Conservation (phyloP, 2,113 vertebrate species). For the Illadopsis cleaveri region DNA sequence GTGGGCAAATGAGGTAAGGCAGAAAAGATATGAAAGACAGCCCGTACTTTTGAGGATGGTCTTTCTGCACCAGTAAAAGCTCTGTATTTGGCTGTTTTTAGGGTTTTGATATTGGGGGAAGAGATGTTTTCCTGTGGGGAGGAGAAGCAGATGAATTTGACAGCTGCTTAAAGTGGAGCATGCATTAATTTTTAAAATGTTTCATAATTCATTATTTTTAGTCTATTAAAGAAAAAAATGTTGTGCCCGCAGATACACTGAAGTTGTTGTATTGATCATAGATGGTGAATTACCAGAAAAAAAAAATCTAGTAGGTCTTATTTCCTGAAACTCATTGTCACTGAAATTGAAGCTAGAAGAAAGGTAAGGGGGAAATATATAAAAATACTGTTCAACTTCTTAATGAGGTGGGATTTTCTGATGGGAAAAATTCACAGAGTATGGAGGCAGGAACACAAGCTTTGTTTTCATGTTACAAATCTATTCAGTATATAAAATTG, state of each 20-base stretch:
- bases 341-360: background rate
- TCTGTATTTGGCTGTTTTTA: background rate
- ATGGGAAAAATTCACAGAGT: background rate
- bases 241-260: background rate
- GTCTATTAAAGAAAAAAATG: background rate
- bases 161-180: conserved; percentile 69
- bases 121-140: background rate
- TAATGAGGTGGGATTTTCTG: conserved; percentile 1
- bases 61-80: background rate
- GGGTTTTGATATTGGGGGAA: background rate
- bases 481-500: background rate
- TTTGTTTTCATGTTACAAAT: background rate
- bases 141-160: conserved; percentile 64
- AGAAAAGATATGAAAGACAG: background rate
- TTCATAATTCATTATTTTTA: conserved; percentile 69
- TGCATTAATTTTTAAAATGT: conserved; percentile 73
- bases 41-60: background rate
- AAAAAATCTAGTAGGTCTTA: background rate
- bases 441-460: background rate
- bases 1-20: background rate
- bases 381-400: background rate
- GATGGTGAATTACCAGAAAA: background rate
- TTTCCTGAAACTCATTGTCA: background rate
- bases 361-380: background rate
- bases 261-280: background rate